Evolutionary conservation across 2,888 invertebrate genomes (phyloP), one percentile per base, ranked within the genome.

Genomic region (Sturmia bella): DNA sequence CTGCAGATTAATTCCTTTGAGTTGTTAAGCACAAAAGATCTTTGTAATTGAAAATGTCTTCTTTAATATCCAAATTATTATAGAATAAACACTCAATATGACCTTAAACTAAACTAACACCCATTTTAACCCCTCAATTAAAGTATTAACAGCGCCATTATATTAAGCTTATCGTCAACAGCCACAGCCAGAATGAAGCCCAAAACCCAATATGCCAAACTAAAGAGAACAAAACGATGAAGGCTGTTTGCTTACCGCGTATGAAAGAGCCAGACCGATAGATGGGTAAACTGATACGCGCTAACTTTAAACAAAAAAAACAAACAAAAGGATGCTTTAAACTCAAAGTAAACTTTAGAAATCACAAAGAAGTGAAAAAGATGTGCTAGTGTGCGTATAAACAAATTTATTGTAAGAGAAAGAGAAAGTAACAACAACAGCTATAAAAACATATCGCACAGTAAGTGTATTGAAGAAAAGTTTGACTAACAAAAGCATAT

Each of bases 101-200:
- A 77, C 63, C 73, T 74, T 74, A 73, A 77, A 77, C 41, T 43
- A 75, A 80, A 64, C 59, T 57, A 73, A 59, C 73, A 69, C 57
- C 37, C 48, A 76, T 43, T 43, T 68, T 68, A 81, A 69, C 56
- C 85, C 85, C 86, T 83, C 84, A 85, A 85, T 86, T 85, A 85
- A 84, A 80, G 75, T 82, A 84, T 85, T 85, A 85, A 83, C 84
- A 75, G 64, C 79, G 82, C 85, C 86, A 85, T 87, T 85, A 87
- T 87, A 84, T 85, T 86, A 86, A 87, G 88, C 87, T 86, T 86
- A 86, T 86, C 86, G 85, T 86, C 86, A 86, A 88, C 86, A 87
- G 85, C 84, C 78, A 86, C 85, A 50, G 75, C 45, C 27, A n/a
- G n/a, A n/a, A n/a, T n/a, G n/a, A 66, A 48, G 69, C 56, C 43